Conservation (phyloP, 2,888 invertebrate species). For the Tipula helvola region DNA sequence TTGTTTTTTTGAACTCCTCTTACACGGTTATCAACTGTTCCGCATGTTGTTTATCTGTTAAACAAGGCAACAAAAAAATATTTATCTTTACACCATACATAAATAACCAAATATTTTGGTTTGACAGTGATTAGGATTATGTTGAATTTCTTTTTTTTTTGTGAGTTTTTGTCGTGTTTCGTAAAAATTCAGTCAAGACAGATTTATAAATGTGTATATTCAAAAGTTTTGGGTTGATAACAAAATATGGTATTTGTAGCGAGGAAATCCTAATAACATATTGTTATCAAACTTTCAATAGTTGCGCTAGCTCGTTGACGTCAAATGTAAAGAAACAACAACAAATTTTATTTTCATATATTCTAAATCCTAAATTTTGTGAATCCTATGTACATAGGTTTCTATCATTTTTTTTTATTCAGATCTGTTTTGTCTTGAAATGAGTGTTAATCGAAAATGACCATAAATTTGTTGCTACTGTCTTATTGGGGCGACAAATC, state of each 20-base stretch:
- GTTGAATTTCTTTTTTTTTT: neutral
- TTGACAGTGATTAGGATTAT: slow-evolving; percentile 4
- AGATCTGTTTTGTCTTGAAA: neutral
- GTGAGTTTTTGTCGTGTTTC: neutral
- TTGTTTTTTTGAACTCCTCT: neutral
- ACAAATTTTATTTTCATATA: neutral
- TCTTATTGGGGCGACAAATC: too few relatives aligned
- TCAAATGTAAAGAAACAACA: neutral
- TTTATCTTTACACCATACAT: neutral
- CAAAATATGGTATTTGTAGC: neutral
- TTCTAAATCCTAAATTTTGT: neutral
- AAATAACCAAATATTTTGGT: neutral
- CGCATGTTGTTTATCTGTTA: neutral
- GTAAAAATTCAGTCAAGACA: neutral
- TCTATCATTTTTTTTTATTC: neutral
- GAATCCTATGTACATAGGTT: too few relatives aligned
- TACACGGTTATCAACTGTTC: neutral
- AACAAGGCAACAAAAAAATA: neutral
- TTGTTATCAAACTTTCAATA: neutral
- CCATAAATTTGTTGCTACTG: too few relatives aligned
- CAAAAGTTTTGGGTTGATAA: neutral
- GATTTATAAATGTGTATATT: neutral
- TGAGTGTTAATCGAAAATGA: too few relatives aligned
- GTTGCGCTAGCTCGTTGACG: neutral
- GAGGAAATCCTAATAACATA: neutral